Evolutionary conservation across 2,113 vertebrate species (phyloP).

Genomic region (Anoplopoma fimbria): DNA sequence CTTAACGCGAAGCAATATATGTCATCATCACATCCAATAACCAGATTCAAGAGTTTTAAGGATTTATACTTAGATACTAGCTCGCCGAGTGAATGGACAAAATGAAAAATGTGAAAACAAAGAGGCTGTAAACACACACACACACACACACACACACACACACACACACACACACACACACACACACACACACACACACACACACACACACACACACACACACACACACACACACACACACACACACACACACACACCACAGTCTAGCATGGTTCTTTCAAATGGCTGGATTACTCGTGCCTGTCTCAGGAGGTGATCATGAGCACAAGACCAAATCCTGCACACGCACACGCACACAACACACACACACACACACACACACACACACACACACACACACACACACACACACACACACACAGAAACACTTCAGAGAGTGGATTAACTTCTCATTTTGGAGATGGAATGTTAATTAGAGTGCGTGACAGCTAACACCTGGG

Average conservation of each 20-base stretch:
- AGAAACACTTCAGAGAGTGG: conserved; percentile 33
- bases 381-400: conserved; percentile 5
- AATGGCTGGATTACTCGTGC: conserved; percentile 47
- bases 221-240: conserved; percentile 15
- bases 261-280: background rate
- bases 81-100: conserved; percentile 3
- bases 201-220: conserved; percentile 15
- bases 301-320: conserved; percentile 48
- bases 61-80: background rate
- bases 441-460: conserved; percentile 32
- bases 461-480: conserved; percentile 19
- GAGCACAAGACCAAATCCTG: conserved; percentile 32
- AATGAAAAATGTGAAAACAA: background rate
- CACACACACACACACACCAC: background rate
- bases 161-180: conserved; percentile 14
- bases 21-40: conserved; percentile 18
- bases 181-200: background rate
- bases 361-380: conserved; percentile 2
- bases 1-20: background rate
- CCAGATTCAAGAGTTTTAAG: background rate
- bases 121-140: background rate
- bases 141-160: background rate
- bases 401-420: background rate
- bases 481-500: conserved; percentile 1
- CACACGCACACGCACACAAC: conserved; percentile 17